Percentiles rank a stretch among this genome's conserved stretches.
These are phyloP conservation scores for Ramphastos sulfuratus DNA, from an alignment of 2,113 vertebrate genomes.

Conservation along the genomic window DNA sequence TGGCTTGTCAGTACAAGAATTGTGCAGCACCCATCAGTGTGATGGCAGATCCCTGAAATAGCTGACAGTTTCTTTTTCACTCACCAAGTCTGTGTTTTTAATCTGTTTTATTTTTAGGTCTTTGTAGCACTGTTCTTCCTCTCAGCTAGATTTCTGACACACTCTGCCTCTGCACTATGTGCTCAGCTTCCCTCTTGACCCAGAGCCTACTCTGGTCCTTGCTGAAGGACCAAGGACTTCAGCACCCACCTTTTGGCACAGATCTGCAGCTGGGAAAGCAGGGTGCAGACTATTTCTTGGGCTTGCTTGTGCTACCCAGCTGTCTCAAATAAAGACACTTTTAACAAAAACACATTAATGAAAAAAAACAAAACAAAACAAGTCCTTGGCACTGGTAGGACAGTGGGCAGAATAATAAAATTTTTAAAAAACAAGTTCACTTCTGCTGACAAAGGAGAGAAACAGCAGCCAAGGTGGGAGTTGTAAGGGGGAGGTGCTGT, in stretches of 20 bases:
- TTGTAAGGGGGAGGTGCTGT: fast-evolving
- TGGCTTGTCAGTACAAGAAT: background rate
- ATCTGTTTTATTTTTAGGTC: background rate
- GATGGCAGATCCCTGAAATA: background rate
- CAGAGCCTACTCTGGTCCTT: background rate
- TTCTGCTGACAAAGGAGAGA: background rate
- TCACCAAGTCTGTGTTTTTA: background rate
- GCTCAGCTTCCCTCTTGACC: background rate
- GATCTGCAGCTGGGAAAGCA: background rate
- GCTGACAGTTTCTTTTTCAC: background rate
- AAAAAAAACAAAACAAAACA: background rate
- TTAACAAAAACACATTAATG: background rate
- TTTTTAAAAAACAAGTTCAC: background rate
- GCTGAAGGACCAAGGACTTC: background rate
- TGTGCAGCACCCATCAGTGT: background rate
- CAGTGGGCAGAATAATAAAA: background rate
- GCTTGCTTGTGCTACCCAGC: background rate
- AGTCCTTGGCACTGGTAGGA: background rate
- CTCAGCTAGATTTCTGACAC: background rate
- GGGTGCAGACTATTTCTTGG: fast-evolving
- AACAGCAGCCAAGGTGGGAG: background rate
- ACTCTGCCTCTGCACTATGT: background rate
- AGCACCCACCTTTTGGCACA: background rate
- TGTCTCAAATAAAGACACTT: background rate
- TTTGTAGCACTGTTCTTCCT: background rate